Base-by-base conservation (phyloP, 2,888 invertebrate species). In the Pegoplata infirma region DNA sequence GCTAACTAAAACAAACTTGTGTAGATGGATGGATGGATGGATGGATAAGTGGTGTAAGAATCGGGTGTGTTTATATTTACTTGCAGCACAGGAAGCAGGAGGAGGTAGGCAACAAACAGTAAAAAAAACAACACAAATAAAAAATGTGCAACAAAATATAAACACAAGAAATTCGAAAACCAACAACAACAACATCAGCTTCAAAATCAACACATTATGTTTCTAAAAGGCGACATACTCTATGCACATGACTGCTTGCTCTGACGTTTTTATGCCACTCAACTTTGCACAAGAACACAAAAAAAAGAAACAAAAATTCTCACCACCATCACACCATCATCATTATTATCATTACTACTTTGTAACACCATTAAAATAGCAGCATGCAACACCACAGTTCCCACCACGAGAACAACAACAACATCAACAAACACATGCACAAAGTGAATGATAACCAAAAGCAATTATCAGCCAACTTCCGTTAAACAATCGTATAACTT, bases 381-480 rank as follows among this genome's bases (percentile, higher is more conserved):
- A 51, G 25, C 49, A 73, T 51, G 66, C 58, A 66, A 51, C 64
- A 51, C 73, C 51, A 51, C 21, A 66, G 28, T 58, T 44, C 49
- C 40, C 58, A 66, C 28, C 40, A 64, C 40, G 58, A 49, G 16
- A 66, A 56, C 21, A 49, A 23, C 3, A 14, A 46, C 47, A 63
- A 63, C 63, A 55, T 47, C n/a, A 47, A 40, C 32, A 69, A 36
- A 19, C 40, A 25, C 21, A 44, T 36, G 59, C 23, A n/a, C n/a
- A 36, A 32, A 46, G 51, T 66, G 36, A 36, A 46, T 64, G 51
- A 55, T 55, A 32, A 66, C 64, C 59, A 71, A 66, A 66, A 61
- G 66, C 61, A 71, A 59, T 67, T 67, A 61, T 72, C 66, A 67
- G 66, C 7, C 61, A 71, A 72, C 76, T 76, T 76, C 76, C 76